phyloP scores from a whole-genome alignment of 2,113 vertebrate species.

The Turdus rufiventris region DNA sequence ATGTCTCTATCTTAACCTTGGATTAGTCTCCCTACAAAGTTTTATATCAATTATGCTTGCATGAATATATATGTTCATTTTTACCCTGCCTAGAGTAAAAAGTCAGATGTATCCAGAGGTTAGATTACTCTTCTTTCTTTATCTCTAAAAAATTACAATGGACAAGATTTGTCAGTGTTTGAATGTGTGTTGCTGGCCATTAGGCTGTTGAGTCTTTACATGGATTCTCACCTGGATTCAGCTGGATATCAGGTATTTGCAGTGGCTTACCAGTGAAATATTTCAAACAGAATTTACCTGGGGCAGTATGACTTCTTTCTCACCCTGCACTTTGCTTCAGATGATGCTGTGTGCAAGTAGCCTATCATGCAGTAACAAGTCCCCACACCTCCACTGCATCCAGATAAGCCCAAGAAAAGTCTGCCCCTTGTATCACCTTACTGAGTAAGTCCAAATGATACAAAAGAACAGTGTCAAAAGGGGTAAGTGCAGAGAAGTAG shows the following conservation, averaged over 20 bases:
- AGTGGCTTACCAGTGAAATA: neutral
- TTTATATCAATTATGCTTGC: neutral
- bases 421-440: neutral
- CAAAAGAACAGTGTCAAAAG: neutral
- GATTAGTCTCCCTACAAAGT: neutral
- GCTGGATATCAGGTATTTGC: neutral
- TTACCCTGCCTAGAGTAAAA: neutral
- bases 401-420: neutral
- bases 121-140: neutral
- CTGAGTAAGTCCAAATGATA: neutral
- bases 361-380: neutral
- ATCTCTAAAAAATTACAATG: neutral
- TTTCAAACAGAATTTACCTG: neutral
- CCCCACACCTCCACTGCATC: neutral
- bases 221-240: neutral
- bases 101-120: neutral
- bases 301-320: neutral
- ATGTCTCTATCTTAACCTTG: neutral
- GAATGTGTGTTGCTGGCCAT: neutral
- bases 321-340: accelerated
- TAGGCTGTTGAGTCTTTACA: neutral
- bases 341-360: neutral
- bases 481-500: neutral
- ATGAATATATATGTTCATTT: neutral
- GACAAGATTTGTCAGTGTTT: neutral